phyloP scores from a whole-genome alignment of 1,140 invertebrate species.

The Drosophila elegans region DNA sequence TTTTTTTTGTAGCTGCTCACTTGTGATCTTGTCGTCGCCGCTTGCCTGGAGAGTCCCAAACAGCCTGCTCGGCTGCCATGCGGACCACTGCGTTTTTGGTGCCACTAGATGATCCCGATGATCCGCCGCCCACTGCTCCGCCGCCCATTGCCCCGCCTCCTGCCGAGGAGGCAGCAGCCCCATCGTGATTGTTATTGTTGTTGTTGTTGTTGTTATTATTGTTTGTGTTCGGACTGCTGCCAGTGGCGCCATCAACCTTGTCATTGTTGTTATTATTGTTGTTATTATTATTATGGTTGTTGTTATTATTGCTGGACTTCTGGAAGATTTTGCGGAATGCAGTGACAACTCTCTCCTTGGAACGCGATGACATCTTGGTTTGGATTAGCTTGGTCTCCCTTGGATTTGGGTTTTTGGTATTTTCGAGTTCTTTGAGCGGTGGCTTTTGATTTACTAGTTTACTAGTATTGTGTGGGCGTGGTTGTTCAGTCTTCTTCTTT shows the following conservation, averaged over 20 bases:
- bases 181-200: constrained; percentile 63
- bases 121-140: neutral
- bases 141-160: constrained; percentile 15
- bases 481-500: constrained; percentile 60
- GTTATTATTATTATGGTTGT: constrained; percentile 73
- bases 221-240: constrained; percentile 32
- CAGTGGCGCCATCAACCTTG: constrained; percentile 84
- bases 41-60: constrained; percentile 77
- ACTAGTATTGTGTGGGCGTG: constrained; percentile 35
- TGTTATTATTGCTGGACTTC: constrained; percentile 87
- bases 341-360: constrained; percentile 90
- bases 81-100: constrained; percentile 64
- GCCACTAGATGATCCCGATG: constrained; percentile 4
- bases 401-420: constrained; percentile 2
- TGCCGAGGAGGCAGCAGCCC: constrained; percentile 13
- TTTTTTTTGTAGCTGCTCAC: constrained; percentile 27
- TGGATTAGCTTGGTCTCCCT: constrained; percentile 16
- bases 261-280: constrained; percentile 86
- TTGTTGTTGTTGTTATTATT: too few relatives aligned
- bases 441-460: constrained; percentile 48
- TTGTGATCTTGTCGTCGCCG: constrained; percentile 77
- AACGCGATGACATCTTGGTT: constrained; percentile 88
- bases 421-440: constrained; percentile 28
- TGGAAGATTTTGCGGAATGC: constrained; percentile 91
- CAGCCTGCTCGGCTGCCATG: constrained; percentile 56